phyloP scores from a whole-genome alignment of 2,797 vertebrate species.

The Thripadectes ignobilis region DNA sequence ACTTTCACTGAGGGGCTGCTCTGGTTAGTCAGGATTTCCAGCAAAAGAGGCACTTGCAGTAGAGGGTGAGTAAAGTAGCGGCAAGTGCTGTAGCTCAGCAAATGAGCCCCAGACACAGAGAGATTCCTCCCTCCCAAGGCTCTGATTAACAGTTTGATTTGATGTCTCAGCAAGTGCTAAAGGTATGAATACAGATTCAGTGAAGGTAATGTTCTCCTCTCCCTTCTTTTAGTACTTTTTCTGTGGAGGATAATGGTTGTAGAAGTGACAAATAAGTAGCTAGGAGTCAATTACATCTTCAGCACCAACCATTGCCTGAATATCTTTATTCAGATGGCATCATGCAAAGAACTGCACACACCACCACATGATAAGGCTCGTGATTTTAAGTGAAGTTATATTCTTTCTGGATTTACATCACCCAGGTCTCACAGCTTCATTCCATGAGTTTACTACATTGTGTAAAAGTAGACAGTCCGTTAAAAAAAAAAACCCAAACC shows the following conservation, averaged over 20 bases:
- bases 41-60: background rate
- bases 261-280: slow-evolving; percentile 7
- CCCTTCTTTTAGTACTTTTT: background rate
- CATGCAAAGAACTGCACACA: background rate
- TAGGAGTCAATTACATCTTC: slow-evolving; percentile 9
- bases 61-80: background rate
- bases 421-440: background rate
- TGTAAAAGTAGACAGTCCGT: background rate
- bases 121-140: background rate
- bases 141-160: slow-evolving; percentile 2
- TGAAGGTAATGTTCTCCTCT: background rate
- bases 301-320: background rate
- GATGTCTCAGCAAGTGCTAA: background rate
- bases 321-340: background rate
- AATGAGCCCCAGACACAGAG: background rate
- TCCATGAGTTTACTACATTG: background rate
- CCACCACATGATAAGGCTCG: background rate
- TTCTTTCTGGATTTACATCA: slow-evolving; percentile 15
- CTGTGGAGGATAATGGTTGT: background rate
- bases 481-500: background rate
- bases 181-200: background rate
- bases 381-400: slow-evolving; percentile 2
- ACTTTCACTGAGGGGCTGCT: background rate
- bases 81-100: background rate
- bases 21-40: background rate